Evolutionary conservation across 2,888 invertebrate genomes (phyloP), one percentile per base, ranked within the genome.

Genomic region (Xylota sylvarum): DNA sequence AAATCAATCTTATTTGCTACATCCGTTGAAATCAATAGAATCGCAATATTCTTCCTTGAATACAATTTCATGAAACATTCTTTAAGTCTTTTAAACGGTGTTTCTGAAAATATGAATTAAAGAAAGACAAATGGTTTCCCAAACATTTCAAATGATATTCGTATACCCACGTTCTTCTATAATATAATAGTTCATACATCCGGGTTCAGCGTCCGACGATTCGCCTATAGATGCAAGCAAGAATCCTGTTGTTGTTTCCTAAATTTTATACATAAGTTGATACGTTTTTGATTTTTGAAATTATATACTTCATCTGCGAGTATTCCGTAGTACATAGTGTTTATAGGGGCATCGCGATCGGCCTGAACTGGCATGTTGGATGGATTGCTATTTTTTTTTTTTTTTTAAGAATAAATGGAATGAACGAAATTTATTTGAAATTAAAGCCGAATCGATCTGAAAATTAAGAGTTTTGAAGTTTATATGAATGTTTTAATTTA

Each of bases 281-380:
- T 40, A 2, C 0, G 12, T 12, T 23, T 17, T 19, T 10, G 4
- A n/a, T 9, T 56, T 32, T 35, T 48, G 5, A n/a, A 17, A 32
- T 14, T n/a, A 14, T 9, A 17, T 50, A 77, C 69, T 52, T 58
- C 58, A 27, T 77, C 77, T 9, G 77, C 69, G 30, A 69, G 58
- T 5, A 77, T 1, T 27, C 69, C 69, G 17, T 60, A 67, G 17
- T 17, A 19, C 50, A 69, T 40, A 5, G 1, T 17, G 2, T 1
- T 17, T 2, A n/a, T n/a, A n/a, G 6, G 0, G 10, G 5, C 2
- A 35, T 35, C 52, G n/a, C n/a, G n/a, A 5, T 50, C 35, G 17
- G 7, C 4, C 5, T 27, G 10, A 0, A 5, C 12, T n/a, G 0
- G 5, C 12, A 27, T 37, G 37, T 5, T 10, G 1, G 7, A 10